Conservation (phyloP, 1,140 invertebrate genomes). For the Eupristina koningsbergeri region DNA sequence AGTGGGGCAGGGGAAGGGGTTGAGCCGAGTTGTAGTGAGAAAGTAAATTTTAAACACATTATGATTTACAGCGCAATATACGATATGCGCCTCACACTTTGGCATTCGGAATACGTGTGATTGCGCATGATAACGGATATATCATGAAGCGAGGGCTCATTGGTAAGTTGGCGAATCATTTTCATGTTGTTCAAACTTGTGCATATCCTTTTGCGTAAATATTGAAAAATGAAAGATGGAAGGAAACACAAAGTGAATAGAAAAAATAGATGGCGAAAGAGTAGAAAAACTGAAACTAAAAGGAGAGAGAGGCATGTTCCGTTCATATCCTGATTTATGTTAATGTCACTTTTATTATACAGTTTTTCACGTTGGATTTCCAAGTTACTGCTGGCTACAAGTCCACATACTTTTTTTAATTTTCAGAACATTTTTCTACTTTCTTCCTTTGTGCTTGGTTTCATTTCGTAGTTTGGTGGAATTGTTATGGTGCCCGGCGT, state of each 20-base stretch:
- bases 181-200: constrained; percentile 44
- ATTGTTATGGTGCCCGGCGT: too few species aligned
- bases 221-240: not conserved
- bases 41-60: constrained; percentile 59
- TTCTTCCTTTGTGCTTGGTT: not conserved
- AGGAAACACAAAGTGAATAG: not conserved
- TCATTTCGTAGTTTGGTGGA: not conserved
- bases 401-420: not conserved
- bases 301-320: not conserved
- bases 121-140: constrained; percentile 15
- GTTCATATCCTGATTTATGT: constrained; percentile 29
- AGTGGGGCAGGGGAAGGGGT: not conserved
- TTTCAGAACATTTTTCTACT: not conserved
- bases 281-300: not conserved
- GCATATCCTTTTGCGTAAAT: not conserved
- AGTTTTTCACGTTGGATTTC: not conserved
- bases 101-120: not conserved
- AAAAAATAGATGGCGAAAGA: not conserved
- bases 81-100: constrained; percentile 34
- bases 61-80: constrained; percentile 59
- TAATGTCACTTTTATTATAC: constrained; percentile 38
- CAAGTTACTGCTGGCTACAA: not conserved
- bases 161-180: constrained; percentile 54
- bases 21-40: constrained; percentile 23
- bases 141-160: constrained; percentile 48